Percentiles rank a stretch among this genome's conserved stretches.
phyloP scores from a whole-genome alignment of 2,888 invertebrate species.

The Nasonia oneida region DNA sequence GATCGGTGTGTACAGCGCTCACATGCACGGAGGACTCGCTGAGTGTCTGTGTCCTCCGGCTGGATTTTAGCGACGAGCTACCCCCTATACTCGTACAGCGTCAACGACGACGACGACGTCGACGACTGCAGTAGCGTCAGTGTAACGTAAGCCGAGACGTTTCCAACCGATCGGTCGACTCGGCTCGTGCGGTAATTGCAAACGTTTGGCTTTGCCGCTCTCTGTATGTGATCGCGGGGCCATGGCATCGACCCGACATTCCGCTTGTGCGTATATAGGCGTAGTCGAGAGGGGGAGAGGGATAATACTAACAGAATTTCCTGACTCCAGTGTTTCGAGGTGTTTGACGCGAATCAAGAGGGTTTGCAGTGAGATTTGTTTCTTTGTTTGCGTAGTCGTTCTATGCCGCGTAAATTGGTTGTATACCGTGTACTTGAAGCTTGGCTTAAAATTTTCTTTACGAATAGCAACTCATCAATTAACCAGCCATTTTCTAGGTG shows the following conservation, averaged over 20 bases:
- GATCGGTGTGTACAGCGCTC: slow-evolving; percentile 19
- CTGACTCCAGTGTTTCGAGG: background rate
- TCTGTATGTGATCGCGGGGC: background rate
- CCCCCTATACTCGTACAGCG: background rate
- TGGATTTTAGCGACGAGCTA: slow-evolving; percentile 28
- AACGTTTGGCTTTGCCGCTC: slow-evolving; percentile 43
- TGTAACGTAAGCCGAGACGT: slow-evolving; percentile 32
- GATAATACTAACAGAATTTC: slow-evolving; percentile 36
- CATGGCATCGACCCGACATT: background rate
- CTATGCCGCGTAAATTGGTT: background rate
- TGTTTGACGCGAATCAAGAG: background rate
- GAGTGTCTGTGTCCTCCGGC: background rate
- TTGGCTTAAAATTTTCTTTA: too few species aligned
- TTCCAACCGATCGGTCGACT: slow-evolving; percentile 38
- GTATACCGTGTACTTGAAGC: too few species aligned
- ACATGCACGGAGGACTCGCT: background rate
- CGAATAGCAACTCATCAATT: background rate
- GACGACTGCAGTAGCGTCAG: background rate
- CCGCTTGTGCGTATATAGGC: background rate
- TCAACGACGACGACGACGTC: background rate
- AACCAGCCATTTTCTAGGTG: background rate
- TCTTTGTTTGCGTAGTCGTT: background rate
- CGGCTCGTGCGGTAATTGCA: slow-evolving; percentile 22
- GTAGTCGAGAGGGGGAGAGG: too few species aligned
- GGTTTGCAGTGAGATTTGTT: background rate